A percentile compares a stretch with the other conserved stretches of the same genome.
These are phyloP conservation scores for Stenotaenia linearis DNA, from an alignment of 2,888 invertebrate genomes.

Conservation along the genomic window DNA sequence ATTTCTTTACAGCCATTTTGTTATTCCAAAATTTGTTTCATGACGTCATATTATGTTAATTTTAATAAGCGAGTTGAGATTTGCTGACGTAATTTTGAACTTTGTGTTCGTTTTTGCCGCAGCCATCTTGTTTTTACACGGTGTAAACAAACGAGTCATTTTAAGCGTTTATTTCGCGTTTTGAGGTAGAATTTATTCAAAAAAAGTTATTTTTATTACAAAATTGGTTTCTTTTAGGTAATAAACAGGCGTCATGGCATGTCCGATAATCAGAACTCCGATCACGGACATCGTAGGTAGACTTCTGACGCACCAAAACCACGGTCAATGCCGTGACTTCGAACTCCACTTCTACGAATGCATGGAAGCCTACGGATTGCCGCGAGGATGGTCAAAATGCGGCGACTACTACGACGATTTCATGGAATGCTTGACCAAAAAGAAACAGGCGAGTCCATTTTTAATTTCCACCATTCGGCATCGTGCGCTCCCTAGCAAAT, in stretches of 20 bases:
- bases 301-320: neutral
- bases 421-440: neutral
- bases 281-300: neutral
- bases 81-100: neutral
- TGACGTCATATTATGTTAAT: too few species aligned
- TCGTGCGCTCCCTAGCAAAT: too few species aligned
- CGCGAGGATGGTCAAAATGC: neutral
- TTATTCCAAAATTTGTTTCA: neutral
- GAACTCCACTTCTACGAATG: slow-evolving; percentile 26
- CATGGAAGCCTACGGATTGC: slow-evolving; percentile 19
- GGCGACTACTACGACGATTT: neutral
- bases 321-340: slow-evolving; percentile 10
- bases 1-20: too few species aligned
- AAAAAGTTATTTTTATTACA: too few species aligned
- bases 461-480: neutral
- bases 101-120: neutral
- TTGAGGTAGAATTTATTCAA: too few species aligned
- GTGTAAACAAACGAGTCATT: too few species aligned
- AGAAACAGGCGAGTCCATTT: neutral
- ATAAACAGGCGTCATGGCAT: too few species aligned
- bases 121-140: neutral
- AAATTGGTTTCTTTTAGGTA: too few species aligned
- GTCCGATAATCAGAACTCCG: neutral
- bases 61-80: neutral
- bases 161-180: too few species aligned